Evolutionary conservation across 2,113 vertebrate species (phyloP), one percentile per base, ranked within the genome.

Genomic region (Malaclemys terrapin): DNA sequence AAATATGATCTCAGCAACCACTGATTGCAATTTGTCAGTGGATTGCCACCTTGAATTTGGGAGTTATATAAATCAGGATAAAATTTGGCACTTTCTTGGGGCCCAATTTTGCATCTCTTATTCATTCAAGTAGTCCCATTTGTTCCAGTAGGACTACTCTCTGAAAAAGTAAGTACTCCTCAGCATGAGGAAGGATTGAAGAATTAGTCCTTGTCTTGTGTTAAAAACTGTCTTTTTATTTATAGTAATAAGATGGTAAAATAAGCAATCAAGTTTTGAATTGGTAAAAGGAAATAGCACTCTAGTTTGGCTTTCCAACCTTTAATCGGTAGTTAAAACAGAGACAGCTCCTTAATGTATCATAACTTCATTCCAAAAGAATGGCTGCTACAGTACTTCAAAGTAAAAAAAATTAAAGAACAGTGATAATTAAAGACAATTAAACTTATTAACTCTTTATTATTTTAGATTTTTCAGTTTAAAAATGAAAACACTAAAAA

Each of bases 341-440:
- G 24, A 72, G 7, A n/a, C 6, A 35, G 57, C 22, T 82, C 79
- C 76, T 87, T 91, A 76, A 76, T 87, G n/a, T 75, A 53, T 25
- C n/a, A 31, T 91, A 87, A 91, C 49, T 91, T 87, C 25, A 87
- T 91, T 91, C 57, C 19, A 53, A 50, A 87, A 35, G 38, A 87
- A 72, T 72, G n/a, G 35, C 65, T 47, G 75, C 31, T 19, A 27
- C 38, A 45, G 25, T 42, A 75, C 42, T 75, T 76, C 75, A 6
- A 59, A 38, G 49, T 29, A 57, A 11, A 45, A 42, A 17, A 57
- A 75, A 42, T n/a, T 82, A 82, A 57, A 42, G 11, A 91, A 59
- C 56, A 24, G 54, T 85, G 56, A 80, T 53, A 54, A 59, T 8
- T 87, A 69, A 87, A 80, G 78, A 79, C 45, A 80, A 69, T 80